These are phyloP conservation scores for Cyrtonyx montezumae DNA, from an alignment of 2,113 vertebrate genomes.

Conservation along the genomic window DNA sequence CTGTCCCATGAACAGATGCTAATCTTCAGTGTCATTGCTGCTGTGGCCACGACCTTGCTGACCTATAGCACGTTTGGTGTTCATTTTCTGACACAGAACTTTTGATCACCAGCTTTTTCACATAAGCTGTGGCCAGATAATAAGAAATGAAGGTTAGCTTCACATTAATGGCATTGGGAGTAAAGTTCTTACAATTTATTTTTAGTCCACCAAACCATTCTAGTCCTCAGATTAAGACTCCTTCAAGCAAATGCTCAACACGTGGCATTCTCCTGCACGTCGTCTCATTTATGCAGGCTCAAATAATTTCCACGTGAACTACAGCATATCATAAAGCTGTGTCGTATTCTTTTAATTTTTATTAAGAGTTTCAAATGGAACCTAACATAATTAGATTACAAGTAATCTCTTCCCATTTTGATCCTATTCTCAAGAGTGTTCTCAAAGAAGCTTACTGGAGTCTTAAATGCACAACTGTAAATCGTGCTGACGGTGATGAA, in stretches of 20 bases:
- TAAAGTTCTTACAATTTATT: conserved; percentile 56
- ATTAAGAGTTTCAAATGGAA: conserved; percentile 58
- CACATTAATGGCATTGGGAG: neutral
- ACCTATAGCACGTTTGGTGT: neutral
- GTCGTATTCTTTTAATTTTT: conserved; percentile 63
- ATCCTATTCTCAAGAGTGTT: conserved; percentile 62
- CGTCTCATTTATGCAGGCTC: neutral
- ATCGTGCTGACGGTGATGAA: conserved; percentile 12
- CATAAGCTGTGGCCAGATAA: neutral
- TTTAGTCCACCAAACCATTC: conserved; percentile 37
- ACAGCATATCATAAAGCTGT: neutral
- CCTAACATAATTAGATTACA: conserved; percentile 61
- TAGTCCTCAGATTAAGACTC: neutral
- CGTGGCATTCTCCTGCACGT: neutral
- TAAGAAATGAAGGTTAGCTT: neutral
- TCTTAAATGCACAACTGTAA: conserved; percentile 63
- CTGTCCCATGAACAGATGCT: neutral
- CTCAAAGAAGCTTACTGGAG: conserved; percentile 66
- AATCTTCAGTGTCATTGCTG: neutral
- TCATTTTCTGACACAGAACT: neutral
- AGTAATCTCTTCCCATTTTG: conserved; percentile 72
- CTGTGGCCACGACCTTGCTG: neutral
- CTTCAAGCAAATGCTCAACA: neutral
- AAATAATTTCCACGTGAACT: neutral
- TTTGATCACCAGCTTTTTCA: neutral